Evolutionary conservation across 2,113 vertebrate genomes (phyloP).

Genomic region (Xenus cinereus): DNA sequence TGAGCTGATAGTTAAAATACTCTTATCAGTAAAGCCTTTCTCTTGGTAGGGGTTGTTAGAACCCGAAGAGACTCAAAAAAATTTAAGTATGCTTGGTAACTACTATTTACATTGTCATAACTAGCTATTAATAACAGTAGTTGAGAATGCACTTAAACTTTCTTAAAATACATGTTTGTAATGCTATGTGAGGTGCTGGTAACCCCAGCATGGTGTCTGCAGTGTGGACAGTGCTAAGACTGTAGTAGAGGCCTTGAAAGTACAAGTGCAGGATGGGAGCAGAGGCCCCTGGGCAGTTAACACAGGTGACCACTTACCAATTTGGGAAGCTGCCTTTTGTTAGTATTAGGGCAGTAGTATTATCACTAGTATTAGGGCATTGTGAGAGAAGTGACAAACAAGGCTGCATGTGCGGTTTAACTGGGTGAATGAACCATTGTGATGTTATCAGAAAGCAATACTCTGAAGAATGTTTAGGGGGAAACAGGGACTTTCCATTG

Average conservation of each 20-base stretch:
- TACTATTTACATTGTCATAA: background rate
- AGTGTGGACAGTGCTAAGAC: background rate
- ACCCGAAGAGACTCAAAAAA: background rate
- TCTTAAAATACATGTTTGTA: too few relatives aligned
- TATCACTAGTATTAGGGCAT: background rate
- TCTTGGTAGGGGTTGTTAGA: background rate
- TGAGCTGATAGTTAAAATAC: background rate
- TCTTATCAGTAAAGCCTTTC: background rate
- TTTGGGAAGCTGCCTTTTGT: background rate
- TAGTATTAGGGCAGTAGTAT: background rate
- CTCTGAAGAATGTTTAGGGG: background rate
- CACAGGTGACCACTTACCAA: accelerated
- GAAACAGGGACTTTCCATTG: accelerated
- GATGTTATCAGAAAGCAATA: background rate
- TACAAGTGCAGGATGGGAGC: background rate
- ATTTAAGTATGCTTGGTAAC: background rate
- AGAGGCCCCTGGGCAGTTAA: background rate
- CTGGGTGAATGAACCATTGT: background rate
- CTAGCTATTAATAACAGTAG: background rate
- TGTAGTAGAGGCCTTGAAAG: background rate
- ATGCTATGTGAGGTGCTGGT: background rate
- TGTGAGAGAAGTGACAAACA: background rate
- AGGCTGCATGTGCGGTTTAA: background rate
- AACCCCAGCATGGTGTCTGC: background rate
- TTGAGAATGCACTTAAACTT: background rate